phyloP scores from a whole-genome alignment of 2,113 vertebrate species.

The Megalops atlanticus region DNA sequence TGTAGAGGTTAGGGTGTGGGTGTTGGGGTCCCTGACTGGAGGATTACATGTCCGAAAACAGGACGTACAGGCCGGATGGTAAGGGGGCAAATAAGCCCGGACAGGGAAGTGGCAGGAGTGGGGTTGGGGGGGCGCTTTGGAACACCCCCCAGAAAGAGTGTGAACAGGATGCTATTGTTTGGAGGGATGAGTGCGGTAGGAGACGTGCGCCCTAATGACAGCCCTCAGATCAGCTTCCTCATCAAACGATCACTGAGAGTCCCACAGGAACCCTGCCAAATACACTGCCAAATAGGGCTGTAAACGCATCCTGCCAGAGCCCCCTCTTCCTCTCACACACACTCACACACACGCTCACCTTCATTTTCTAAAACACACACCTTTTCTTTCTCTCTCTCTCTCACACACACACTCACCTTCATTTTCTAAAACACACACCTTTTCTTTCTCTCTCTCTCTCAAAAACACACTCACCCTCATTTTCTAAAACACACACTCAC shows the following conservation, averaged over 20 bases:
- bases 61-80: not conserved
- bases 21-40: not conserved
- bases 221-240: not conserved
- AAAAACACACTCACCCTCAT: not conserved
- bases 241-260: not conserved
- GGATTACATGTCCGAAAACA: not conserved
- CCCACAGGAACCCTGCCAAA: slow-evolving; percentile 4
- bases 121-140: no score
- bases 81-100: not conserved
- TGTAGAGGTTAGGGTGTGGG: no score
- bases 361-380: not conserved
- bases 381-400: not conserved
- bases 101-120: not conserved
- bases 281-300: not conserved
- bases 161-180: slow-evolving; percentile 2
- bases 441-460: not conserved
- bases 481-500: no score
- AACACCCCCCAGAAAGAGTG: not conserved
- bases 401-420: not conserved
- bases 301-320: slow-evolving; percentile 4
- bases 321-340: not conserved
- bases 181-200: not conserved
- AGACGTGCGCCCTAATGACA: not conserved
- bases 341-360: not conserved
- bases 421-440: not conserved